Conservation (phyloP, 2,888 invertebrate species). For the Pristionchus exspectatus region DNA sequence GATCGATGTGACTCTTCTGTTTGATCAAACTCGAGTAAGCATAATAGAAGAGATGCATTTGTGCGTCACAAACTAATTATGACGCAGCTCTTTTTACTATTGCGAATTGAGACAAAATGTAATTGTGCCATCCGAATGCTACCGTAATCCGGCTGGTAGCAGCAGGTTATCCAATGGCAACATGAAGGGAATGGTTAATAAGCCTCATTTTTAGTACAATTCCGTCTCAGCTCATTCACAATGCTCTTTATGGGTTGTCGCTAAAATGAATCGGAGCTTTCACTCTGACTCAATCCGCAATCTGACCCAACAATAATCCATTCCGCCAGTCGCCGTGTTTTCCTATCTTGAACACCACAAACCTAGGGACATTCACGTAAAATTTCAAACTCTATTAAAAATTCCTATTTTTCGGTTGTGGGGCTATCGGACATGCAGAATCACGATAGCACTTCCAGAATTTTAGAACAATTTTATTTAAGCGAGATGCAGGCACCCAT, state of each 20-base stretch:
- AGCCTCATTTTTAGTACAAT: neutral
- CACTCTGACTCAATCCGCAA: neutral
- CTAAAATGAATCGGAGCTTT: neutral
- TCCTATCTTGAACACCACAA: neutral
- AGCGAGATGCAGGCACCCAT: too few relatives aligned
- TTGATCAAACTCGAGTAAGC: conserved; percentile 17
- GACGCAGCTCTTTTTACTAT: neutral
- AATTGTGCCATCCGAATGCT: neutral
- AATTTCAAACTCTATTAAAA: too few relatives aligned
- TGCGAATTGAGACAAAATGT: neutral
- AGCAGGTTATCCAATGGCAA: neutral
- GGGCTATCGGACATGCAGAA: too few relatives aligned
- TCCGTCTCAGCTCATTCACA: neutral
- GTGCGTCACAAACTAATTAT: conserved; percentile 29
- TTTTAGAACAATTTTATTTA: too few relatives aligned
- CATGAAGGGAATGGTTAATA: neutral
- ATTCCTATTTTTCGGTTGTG: too few relatives aligned
- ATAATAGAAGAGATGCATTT: neutral
- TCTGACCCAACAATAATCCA: conserved; percentile 5
- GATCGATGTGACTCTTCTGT: conserved; percentile 22
- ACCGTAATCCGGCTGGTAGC: conserved; percentile 9
- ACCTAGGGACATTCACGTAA: too few relatives aligned
- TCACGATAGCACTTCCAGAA: too few relatives aligned
- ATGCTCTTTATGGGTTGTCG: neutral
- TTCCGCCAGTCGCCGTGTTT: conserved; percentile 5